Conservation (phyloP, 2,888 invertebrate genomes). For the Beris morrisii region DNA sequence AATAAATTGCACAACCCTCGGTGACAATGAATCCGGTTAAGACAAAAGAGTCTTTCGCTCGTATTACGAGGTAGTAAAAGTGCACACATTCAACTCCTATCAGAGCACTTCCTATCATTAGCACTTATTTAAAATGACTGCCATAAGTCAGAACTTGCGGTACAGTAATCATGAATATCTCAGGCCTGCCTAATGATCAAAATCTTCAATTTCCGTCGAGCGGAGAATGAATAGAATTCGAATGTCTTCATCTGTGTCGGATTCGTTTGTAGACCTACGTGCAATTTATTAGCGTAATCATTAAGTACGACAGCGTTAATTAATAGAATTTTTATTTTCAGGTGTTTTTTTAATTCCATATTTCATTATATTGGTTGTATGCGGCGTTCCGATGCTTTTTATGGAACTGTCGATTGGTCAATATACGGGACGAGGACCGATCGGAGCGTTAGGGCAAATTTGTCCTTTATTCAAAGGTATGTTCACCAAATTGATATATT, state of each 20-base stretch:
- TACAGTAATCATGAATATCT: conserved; percentile 48
- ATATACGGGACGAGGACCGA: conserved; percentile 88
- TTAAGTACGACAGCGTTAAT: neutral
- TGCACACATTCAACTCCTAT: conserved; percentile 20
- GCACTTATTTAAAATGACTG: neutral
- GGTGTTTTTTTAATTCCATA: conserved; percentile 95
- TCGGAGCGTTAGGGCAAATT: conserved; percentile 86
- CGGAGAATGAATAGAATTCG: conserved; percentile 36
- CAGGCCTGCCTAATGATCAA: conserved; percentile 57
- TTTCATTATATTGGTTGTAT: conserved; percentile 85
- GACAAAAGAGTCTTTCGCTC: neutral
- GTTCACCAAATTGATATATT: neutral
- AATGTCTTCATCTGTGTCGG: conserved; percentile 25
- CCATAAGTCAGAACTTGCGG: neutral
- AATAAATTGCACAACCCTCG: too few species aligned
- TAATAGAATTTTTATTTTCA: conserved; percentile 51
- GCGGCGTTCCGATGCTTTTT: conserved; percentile 89
- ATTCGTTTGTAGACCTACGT: conserved; percentile 36
- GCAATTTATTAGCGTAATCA: neutral
- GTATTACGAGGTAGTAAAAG: neutral
- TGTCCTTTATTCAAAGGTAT: conserved; percentile 91
- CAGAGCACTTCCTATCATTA: conserved; percentile 25
- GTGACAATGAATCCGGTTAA: too few species aligned
- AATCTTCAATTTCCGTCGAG: conserved; percentile 49
- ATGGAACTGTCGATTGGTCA: conserved; percentile 94